Percentiles rank a stretch among this genome's conserved stretches.
phyloP scores from a whole-genome alignment of 2,888 invertebrate genomes.

The Pachycephus smyrnensis region DNA sequence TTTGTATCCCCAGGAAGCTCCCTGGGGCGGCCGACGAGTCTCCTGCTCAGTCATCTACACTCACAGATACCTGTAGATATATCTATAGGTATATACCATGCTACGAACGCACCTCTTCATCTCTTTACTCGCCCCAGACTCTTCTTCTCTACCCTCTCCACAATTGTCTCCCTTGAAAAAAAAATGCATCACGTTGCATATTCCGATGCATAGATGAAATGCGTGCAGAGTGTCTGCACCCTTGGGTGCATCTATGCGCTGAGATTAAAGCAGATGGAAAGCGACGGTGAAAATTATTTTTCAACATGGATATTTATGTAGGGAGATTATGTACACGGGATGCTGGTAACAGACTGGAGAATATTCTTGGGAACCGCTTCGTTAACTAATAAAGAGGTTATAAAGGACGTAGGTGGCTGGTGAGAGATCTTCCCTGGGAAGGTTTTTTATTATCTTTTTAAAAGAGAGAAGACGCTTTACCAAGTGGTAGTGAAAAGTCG shows the following conservation, averaged over 20 bases:
- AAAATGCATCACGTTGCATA: neutral
- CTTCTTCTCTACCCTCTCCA: neutral
- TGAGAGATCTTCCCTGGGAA: neutral
- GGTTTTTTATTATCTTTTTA: neutral
- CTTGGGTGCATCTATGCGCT: neutral
- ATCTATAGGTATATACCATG: neutral
- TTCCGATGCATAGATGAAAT: neutral
- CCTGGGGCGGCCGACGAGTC: neutral
- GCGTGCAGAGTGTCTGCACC: neutral
- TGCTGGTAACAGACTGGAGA: neutral
- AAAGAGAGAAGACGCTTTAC: neutral
- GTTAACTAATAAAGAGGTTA: neutral
- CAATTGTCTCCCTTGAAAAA: neutral
- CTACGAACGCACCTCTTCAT: neutral
- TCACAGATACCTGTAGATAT: neutral
- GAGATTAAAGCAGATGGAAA: neutral
- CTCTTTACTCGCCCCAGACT: neutral
- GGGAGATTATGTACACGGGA: neutral
- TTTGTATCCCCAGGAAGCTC: neutral
- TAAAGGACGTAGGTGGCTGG: neutral
- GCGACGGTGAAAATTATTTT: neutral
- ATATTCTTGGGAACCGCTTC: neutral
- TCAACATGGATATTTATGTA: neutral
- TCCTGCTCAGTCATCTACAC: neutral
- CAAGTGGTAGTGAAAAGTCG: neutral